Evolutionary conservation across 92 coral and sea anemone species (phyloP).

Genomic region (Virgularia gustaviana): DNA sequence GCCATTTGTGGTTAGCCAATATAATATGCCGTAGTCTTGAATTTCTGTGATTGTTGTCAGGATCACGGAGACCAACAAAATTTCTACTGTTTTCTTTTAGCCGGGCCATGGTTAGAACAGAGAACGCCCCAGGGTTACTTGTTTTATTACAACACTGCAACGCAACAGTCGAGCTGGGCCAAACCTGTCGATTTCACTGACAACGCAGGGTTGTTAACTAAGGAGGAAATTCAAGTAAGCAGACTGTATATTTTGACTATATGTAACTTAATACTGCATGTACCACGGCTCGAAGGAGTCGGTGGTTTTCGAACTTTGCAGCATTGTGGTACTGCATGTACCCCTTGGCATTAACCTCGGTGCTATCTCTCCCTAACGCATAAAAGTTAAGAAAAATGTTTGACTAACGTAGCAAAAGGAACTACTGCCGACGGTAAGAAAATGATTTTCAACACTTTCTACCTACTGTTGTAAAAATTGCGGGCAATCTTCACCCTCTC

Average conservation of each 20-base stretch:
- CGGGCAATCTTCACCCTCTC: too few species aligned
- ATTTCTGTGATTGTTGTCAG: background rate
- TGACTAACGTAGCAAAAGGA: too few species aligned
- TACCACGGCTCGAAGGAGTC: too few species aligned
- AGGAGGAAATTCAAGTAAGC: conserved; percentile 82
- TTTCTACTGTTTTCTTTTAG: background rate
- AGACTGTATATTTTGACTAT: background rate
- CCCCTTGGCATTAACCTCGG: background rate
- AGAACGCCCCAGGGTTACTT: conserved; percentile 73
- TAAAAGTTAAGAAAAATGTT: too few species aligned
- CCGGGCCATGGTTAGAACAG: conserved; percentile 89
- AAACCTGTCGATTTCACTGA: conserved; percentile 64
- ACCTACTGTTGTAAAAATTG: too few species aligned
- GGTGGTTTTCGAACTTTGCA: too few species aligned
- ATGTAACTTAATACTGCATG: too few species aligned
- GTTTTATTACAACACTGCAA: conserved; percentile 69
- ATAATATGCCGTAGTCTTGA: background rate
- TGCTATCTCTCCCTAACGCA: too few species aligned
- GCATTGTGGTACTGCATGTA: background rate
- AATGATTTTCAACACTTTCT: too few species aligned
- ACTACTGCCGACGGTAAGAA: too few species aligned
- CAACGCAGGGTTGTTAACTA: conserved; percentile 73
- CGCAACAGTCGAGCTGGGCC: conserved; percentile 74
- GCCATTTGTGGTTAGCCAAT: background rate
- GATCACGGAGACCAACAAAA: background rate